Base-by-base conservation (phyloP, 2,113 vertebrate genomes). In the Seriola quinqueradiata region DNA sequence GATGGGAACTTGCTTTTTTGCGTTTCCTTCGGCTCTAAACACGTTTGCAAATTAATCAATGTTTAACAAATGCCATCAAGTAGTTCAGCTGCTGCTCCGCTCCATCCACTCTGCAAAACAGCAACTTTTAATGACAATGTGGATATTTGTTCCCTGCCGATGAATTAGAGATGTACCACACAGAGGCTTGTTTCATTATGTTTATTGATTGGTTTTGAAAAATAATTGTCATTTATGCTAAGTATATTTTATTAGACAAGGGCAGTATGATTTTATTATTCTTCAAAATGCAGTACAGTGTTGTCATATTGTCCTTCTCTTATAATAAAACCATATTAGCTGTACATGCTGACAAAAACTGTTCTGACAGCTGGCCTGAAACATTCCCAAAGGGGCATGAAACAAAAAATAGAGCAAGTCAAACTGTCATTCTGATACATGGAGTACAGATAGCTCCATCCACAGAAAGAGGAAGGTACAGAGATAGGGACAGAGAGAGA, bases 21-120 rank as follows among this genome's bases (percentile, higher is more conserved):
- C 9, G 40, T 42, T 42, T 42, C 8, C 9, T 42, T 42, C 8
- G 10, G 3, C 40, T 42, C 87, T 79, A 86, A 91, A 90, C 83
- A 73, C 44, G 48, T 93, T 86, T 82, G 85, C 87, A 83, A 88
- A 90, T 92, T 80, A 90, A 90, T 92, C 90, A 91, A 83, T 90
- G 70, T 82, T 92, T 69, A 89, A 88, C 79, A 85, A 91, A 90
- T 84, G 67, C 42, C 84, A 79, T 89, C 83, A 81, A 82, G 81
- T 71, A 87, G 70, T 89, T 87, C 87, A 10, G 72, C 73, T 28
- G 19, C 42, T 54, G 71, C 75, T 75, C 36, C 75, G 40, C 32
- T 76, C 44, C 19, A 58, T 78, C 77, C 69, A 42, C 64, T 83
- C 11, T 73, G 70, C 61, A 78, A 77, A 87, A 81, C 68, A 81